Conservation (phyloP, 2,113 vertebrate genomes). For the Aphyosemion australe region DNA sequence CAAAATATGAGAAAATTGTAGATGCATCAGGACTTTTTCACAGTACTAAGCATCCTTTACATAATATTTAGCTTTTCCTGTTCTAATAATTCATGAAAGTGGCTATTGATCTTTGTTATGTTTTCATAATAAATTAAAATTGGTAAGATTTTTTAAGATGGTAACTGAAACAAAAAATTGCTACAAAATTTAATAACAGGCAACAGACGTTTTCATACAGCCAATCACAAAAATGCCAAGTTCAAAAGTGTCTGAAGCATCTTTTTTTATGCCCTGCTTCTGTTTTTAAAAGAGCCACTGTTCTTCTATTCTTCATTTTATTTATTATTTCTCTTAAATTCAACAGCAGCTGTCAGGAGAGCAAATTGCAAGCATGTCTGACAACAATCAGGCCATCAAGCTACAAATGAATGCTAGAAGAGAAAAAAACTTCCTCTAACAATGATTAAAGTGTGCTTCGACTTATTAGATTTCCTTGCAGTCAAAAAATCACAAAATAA, state of each 20-base stretch:
- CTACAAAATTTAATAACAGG: no score
- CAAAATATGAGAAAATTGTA: no score
- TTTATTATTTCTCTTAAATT: background rate
- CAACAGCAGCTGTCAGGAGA: slow-evolving; percentile 14
- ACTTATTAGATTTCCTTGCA: background rate
- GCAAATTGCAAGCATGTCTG: slow-evolving; percentile 19
- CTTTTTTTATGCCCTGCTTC: background rate
- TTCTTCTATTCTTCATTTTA: background rate
- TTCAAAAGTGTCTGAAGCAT: slow-evolving; percentile 1
- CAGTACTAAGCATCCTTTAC: no score
- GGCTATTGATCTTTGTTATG: no score
- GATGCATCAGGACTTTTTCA: background rate
- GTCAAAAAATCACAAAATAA: background rate
- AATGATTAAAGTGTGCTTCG: no score
- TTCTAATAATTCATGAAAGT: no score
- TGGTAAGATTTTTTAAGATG: no score
- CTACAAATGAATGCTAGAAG: background rate
- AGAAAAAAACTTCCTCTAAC: background rate
- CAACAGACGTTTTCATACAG: background rate
- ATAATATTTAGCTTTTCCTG: no score
- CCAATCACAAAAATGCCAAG: background rate
- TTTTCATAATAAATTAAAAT: no score
- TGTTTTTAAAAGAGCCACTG: background rate
- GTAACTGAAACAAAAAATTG: no score
- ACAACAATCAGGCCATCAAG: background rate